These are phyloP conservation scores for Meteorus colon DNA, from an alignment of 2,888 invertebrate genomes.

Conservation along the genomic window DNA sequence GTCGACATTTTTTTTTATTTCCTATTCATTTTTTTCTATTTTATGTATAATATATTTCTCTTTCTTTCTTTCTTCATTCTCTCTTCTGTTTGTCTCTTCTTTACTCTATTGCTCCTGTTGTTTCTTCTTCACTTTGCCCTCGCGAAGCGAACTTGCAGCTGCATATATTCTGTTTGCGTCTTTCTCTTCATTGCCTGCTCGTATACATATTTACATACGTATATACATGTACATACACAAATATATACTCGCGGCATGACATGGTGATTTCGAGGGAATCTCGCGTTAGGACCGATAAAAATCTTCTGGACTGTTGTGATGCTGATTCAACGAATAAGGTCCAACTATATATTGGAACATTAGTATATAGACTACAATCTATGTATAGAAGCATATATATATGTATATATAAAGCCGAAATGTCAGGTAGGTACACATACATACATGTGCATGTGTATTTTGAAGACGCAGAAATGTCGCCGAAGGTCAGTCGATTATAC, in stretches of 20 bases:
- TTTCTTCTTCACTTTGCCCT: slow-evolving; percentile 1
- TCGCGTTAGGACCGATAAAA: slow-evolving; percentile 18
- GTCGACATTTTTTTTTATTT: slow-evolving; percentile 43
- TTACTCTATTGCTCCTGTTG: slow-evolving; percentile 14
- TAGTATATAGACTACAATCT: slow-evolving; percentile 38
- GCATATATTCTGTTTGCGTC: background rate
- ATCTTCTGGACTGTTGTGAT: background rate
- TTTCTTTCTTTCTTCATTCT: slow-evolving; percentile 46
- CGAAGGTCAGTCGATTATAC: slow-evolving; percentile 34
- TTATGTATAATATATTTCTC: slow-evolving; percentile 17
- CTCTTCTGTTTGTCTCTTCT: slow-evolving; percentile 3
- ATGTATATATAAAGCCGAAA: slow-evolving; percentile 56
- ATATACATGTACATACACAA: background rate
- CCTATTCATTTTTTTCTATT: slow-evolving; percentile 46
- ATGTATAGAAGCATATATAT: slow-evolving; percentile 39
- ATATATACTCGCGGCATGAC: slow-evolving; percentile 23
- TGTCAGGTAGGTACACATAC: slow-evolving; percentile 61
- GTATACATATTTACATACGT: slow-evolving; percentile 4
- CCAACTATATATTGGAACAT: slow-evolving; percentile 14
- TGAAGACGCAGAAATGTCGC: slow-evolving; percentile 41
- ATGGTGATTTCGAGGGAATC: slow-evolving; percentile 13
- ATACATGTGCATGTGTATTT: slow-evolving; percentile 34
- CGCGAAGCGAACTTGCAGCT: slow-evolving; percentile 10
- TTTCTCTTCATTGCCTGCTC: slow-evolving; percentile 44
- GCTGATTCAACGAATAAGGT: slow-evolving; percentile 9